Base-by-base conservation (phyloP, 1,140 invertebrate genomes). In the Micrasema longulum region DNA sequence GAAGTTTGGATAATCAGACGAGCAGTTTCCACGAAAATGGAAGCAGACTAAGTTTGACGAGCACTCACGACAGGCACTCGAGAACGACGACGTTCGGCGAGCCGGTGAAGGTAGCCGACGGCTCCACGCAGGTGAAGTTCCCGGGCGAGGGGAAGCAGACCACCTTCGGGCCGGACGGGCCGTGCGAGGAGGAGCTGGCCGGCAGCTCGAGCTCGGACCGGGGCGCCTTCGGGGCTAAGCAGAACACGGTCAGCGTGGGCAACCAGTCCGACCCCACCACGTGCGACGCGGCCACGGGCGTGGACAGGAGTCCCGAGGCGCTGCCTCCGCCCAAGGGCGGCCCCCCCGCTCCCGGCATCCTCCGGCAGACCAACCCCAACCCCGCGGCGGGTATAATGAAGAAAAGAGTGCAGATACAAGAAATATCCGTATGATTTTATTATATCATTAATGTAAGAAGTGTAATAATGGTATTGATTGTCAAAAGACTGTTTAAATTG, bases 331-430 rank as follows among this genome's bases (percentile, higher is more conserved):
- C 88, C 0, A 88, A 88, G 68, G 85, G 82, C 2, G 85, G 83
- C 2, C 85, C 88, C 0, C 82, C 87, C 0, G 88, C 84, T 74
- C 84, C 83, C 2, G 90, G 90, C 0, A 91, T 91, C 18, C 79
- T 91, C 4, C 78, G 90, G 23, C 86, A 90, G 72, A 85, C 88
- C 0, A 87, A 87, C 47, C 78, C 79, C 11, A 78, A 80, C 14
- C 80, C 80, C 9, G 88, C 89, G 0, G 26, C 68, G 11, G 90
- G 89, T 41, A 89, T 90, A 55, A 89, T 91, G 82, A 94, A 94
- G 81, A 94, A 94, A 83, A 88, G 93, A 76, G 93, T 94, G 72
- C 93, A 94, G 83, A 94, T 94, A 81, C 92, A 94, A 82, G 92
- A 94, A 80, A 94, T 94, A 85, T 94, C 92, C 47, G 93, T 94